Conservation (phyloP, 2,888 invertebrate species). For the Eretmocerus hayati region DNA sequence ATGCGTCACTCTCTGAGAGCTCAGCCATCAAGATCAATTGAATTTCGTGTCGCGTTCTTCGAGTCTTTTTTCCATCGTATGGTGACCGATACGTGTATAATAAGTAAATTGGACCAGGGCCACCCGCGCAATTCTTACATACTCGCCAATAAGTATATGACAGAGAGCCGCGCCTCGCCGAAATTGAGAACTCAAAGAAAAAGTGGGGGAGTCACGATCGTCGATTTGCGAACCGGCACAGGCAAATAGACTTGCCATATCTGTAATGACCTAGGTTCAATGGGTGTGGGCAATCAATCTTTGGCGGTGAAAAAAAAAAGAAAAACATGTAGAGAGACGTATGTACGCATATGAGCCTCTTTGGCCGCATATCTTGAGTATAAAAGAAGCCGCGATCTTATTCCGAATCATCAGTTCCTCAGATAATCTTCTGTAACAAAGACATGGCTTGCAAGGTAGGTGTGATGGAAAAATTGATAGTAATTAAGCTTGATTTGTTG, state of each 20-base stretch:
- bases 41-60: conserved; percentile 22
- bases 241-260: too few relatives aligned
- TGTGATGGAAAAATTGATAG: too few relatives aligned
- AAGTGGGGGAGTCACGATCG: background rate
- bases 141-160: conserved; percentile 14
- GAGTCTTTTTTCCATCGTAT: too few relatives aligned
- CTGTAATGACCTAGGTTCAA: too few relatives aligned
- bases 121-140: conserved; percentile 13
- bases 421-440: conserved; percentile 16
- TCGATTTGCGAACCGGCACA: too few relatives aligned
- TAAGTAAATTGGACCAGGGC: conserved; percentile 10
- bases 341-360: background rate
- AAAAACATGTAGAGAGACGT: background rate
- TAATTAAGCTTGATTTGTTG: too few relatives aligned
- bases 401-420: conserved; percentile 20
- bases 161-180: conserved; percentile 11
- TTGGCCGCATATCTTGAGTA: conserved; percentile 11
- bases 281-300: too few relatives aligned
- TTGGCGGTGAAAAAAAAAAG: too few relatives aligned
- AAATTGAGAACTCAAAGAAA: conserved; percentile 3
- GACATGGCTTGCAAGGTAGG: conserved; percentile 22
- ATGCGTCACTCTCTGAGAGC: too few relatives aligned
- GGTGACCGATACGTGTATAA: too few relatives aligned
- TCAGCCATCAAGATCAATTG: conserved; percentile 9
- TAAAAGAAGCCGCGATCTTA: conserved; percentile 21